Percentiles rank a stretch among this genome's conserved stretches.
These are phyloP conservation scores for Oreochromis niloticus DNA, from an alignment of 2,113 vertebrate species.

Conservation along the genomic window DNA sequence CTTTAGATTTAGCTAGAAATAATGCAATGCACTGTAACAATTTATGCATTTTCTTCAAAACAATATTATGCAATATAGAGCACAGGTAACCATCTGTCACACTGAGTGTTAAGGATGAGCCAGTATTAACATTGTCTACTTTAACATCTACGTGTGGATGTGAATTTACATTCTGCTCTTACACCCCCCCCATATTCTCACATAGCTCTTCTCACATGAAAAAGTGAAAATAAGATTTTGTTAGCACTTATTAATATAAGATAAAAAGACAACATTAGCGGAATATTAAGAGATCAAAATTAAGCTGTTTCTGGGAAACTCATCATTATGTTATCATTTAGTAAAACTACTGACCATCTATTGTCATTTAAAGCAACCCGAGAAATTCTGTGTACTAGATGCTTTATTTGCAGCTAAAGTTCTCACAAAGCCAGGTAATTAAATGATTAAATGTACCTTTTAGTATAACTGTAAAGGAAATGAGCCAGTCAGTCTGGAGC, in stretches of 20 bases:
- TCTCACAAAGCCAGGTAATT: neutral
- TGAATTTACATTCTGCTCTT: neutral
- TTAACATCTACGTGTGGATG: neutral
- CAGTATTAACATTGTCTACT: neutral
- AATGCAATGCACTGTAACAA: neutral
- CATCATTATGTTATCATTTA: neutral
- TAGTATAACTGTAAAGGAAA: conserved; percentile 22
- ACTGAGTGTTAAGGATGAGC: neutral
- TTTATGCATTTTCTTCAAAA: neutral
- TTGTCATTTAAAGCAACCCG: neutral
- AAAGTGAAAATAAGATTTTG: neutral
- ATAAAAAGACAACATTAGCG: neutral
- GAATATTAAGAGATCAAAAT: neutral
- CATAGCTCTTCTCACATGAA: neutral
- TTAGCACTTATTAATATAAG: neutral
- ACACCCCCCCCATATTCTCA: neutral
- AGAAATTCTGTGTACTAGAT: neutral
- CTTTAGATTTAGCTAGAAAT: neutral
- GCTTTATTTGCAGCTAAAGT: conserved; percentile 9
- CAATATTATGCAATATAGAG: neutral
- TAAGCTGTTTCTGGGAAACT: neutral
- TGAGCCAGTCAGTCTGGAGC: conserved; percentile 31
- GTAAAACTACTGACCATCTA: neutral
- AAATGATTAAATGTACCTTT: conserved; percentile 21
- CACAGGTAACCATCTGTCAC: neutral